Conservation (phyloP, 2,113 vertebrate genomes). For the Collichthys lucidus region DNA sequence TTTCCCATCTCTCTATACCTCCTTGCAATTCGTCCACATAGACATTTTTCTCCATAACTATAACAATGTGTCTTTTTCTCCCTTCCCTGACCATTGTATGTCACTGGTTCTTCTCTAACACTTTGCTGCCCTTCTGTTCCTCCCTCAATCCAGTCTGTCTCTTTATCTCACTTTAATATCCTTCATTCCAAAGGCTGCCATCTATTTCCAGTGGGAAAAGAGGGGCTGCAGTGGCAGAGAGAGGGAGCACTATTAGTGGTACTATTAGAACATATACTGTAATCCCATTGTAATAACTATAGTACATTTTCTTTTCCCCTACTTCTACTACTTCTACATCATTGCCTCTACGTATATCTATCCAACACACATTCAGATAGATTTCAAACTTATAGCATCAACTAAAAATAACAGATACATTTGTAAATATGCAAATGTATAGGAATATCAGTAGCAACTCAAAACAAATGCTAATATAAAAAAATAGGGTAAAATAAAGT, state of each 20-base stretch:
- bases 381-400: no score
- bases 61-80: conserved; percentile 29
- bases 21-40: not conserved
- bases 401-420: no score
- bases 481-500: no score
- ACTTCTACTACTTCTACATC: not conserved
- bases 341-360: no score
- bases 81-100: not conserved
- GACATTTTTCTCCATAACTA: conserved; percentile 17
- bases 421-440: not conserved
- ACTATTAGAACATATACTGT: not conserved
- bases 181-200: conserved; percentile 3
- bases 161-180: conserved; percentile 34
- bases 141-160: not conserved
- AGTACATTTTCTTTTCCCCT: not conserved
- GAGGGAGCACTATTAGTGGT: no score
- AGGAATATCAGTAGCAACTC: not conserved
- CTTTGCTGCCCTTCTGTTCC: not conserved
- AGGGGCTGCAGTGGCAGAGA: not conserved
- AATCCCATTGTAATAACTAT: not conserved
- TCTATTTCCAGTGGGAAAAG: not conserved
- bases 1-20: not conserved
- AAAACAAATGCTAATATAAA: not conserved
- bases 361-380: no score
- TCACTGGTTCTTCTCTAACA: conserved; percentile 22